phyloP scores from a whole-genome alignment of 2,888 invertebrate species.

The Thysanoteuthis rhombus region DNA sequence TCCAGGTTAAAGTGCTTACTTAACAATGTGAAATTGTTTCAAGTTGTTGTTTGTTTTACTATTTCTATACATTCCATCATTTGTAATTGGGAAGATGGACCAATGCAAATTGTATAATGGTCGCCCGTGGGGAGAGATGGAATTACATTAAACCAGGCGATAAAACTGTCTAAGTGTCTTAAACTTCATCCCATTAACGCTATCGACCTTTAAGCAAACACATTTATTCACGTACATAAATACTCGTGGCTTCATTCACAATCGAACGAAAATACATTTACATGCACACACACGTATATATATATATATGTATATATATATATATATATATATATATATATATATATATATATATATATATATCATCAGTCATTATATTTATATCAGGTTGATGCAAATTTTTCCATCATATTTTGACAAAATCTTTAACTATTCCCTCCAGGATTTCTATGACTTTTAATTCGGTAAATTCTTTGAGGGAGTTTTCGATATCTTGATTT shows the following conservation, averaged over 20 bases:
- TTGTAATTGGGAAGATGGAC: neutral
- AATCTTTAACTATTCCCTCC: no score
- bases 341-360: no score
- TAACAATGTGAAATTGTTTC: conserved; percentile 12
- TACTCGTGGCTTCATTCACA: neutral
- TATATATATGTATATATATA: neutral
- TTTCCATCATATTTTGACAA: no score
- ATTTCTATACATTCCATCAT: neutral
- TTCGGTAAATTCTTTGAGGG: no score
- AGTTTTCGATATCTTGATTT: no score
- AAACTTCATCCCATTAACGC: neutral
- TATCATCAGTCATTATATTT: no score
- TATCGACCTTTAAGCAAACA: neutral
- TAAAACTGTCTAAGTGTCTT: neutral
- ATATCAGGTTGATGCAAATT: no score
- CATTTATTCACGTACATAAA: neutral
- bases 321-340: no score
- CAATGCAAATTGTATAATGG: neutral
- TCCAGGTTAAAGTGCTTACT: neutral
- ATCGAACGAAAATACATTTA: neutral
- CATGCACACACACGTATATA: neutral
- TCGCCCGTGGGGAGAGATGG: neutral
- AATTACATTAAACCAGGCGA: neutral
- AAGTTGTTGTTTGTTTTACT: neutral
- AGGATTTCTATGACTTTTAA: no score